Conservation (phyloP, 2,113 vertebrate genomes). For the Phasianus colchicus region DNA sequence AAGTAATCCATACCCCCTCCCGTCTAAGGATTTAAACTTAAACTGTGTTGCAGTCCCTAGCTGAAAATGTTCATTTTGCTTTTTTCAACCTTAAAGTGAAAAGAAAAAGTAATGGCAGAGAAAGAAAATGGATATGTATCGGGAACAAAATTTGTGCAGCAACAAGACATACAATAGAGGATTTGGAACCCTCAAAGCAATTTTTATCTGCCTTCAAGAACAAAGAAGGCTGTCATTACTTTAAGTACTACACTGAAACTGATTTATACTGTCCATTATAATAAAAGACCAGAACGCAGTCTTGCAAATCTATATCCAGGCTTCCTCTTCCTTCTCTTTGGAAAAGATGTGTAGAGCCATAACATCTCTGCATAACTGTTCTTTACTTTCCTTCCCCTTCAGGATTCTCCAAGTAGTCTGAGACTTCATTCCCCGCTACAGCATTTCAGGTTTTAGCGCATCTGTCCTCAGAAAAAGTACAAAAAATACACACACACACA, state of each 20-base stretch:
- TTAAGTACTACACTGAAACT: background rate
- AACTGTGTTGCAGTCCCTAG: background rate
- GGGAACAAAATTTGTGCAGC: background rate
- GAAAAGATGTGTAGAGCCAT: background rate
- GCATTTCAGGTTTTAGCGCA: background rate
- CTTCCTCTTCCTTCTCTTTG: background rate
- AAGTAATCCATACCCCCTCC: background rate
- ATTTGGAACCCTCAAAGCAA: background rate
- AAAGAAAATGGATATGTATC: background rate
- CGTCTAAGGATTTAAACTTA: background rate
- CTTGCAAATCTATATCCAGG: background rate
- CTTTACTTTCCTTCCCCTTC: background rate
- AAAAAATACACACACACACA: background rate
- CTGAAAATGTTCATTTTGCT: background rate
- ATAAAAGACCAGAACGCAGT: background rate
- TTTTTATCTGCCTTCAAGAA: background rate
- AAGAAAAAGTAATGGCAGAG: background rate
- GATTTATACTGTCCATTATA: background rate
- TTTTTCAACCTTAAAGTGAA: background rate
- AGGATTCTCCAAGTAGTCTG: background rate
- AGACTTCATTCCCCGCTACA: background rate
- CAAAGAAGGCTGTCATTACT: background rate
- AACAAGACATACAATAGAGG: background rate
- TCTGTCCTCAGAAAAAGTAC: rapidly evolving
- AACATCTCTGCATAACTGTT: background rate